These are phyloP conservation scores for Sinocyclocheilus maitianheensis DNA, from an alignment of 2,113 vertebrate species.

Conservation along the genomic window DNA sequence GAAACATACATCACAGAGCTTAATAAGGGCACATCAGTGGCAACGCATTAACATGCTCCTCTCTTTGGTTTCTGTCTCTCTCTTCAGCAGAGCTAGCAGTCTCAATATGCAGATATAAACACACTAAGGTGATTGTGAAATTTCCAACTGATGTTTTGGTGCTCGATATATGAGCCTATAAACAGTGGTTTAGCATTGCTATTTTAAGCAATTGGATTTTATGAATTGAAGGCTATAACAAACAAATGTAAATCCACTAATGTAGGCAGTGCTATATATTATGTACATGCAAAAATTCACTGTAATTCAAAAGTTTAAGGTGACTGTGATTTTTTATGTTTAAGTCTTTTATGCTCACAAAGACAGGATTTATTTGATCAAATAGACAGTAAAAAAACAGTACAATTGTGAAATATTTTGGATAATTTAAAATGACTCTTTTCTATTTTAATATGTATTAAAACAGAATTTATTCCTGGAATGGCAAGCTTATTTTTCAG, in stretches of 20 bases:
- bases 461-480: not conserved
- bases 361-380: not conserved
- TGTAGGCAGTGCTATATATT: not conserved
- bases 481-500: not conserved
- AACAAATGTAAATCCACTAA: not conserved
- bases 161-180: not conserved
- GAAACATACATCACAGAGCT: conserved; percentile 54
- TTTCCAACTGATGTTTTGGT: not conserved
- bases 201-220: not conserved
- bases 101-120: not conserved
- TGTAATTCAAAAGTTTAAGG: not conserved
- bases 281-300: not conserved
- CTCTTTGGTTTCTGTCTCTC: not conserved
- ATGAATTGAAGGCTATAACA: not conserved
- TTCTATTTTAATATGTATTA: not conserved
- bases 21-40: conserved; percentile 46
- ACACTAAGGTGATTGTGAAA: conserved; percentile 12
- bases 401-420: not conserved
- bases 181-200: not conserved
- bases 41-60: not conserved
- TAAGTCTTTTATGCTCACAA: not conserved
- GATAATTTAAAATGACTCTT: not conserved
- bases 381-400: not conserved
- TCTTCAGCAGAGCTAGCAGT: conserved; percentile 4
- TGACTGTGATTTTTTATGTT: not conserved